A percentile compares a stretch with the other conserved stretches of the same genome.
phyloP scores from a whole-genome alignment of 2,888 invertebrate genomes.

The Hydrotaea cyrtoneurina region DNA sequence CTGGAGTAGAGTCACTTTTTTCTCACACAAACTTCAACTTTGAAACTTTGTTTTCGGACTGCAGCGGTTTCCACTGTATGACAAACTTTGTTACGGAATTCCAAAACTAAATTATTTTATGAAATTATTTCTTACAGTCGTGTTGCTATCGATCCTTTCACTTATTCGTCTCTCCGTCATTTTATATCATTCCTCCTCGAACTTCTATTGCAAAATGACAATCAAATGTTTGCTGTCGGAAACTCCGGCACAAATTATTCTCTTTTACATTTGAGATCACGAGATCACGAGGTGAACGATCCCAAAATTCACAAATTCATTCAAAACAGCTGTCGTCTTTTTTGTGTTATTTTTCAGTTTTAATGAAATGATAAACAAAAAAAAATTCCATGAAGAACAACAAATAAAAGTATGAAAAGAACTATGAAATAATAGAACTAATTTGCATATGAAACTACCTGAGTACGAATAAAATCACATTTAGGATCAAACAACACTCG shows the following conservation, averaged over 20 bases:
- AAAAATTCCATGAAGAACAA: not conserved
- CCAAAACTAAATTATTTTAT: too few relatives aligned
- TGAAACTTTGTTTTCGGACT: too few relatives aligned
- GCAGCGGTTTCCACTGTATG: too few relatives aligned
- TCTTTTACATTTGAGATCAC: conserved; percentile 15
- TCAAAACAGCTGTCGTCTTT: conserved; percentile 51
- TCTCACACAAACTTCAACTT: too few relatives aligned
- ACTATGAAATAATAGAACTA: conserved; percentile 62
- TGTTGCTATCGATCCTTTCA: too few relatives aligned
- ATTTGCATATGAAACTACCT: conserved; percentile 65
- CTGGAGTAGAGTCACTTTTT: too few relatives aligned
- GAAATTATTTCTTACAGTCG: too few relatives aligned
- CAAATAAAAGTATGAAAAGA: not conserved
- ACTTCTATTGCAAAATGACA: not conserved
- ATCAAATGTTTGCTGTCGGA: not conserved
- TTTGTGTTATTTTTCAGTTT: not conserved
- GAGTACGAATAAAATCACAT: conserved; percentile 36
- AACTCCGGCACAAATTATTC: not conserved
- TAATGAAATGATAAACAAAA: conserved; percentile 32
- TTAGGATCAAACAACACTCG: not conserved
- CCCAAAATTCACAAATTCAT: conserved; percentile 56
- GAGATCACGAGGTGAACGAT: conserved; percentile 59
- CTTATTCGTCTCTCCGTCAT: not conserved
- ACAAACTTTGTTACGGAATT: too few relatives aligned
- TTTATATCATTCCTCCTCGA: not conserved